Conservation (phyloP, 2,888 invertebrate species). For the Carcina quercana region DNA sequence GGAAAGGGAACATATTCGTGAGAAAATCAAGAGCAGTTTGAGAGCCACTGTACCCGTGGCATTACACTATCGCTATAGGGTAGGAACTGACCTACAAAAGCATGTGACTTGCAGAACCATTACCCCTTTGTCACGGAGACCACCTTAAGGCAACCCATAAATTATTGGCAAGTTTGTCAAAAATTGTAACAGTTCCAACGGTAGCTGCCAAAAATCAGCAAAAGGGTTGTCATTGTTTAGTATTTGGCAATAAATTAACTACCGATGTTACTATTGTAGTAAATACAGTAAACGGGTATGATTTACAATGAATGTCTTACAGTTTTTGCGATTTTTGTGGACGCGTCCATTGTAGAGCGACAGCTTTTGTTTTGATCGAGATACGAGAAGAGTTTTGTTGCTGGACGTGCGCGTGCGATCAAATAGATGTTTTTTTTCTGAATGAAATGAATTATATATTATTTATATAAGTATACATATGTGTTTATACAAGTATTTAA, state of each 20-base stretch:
- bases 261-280: conserved; percentile 3
- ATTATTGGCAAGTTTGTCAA: conserved; percentile 41
- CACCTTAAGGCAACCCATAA: conserved; percentile 60
- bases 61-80: conserved; percentile 38
- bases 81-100: conserved; percentile 63
- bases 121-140: conserved; percentile 40
- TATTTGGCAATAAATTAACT: conserved; percentile 24
- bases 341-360: too few species aligned
- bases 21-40: conserved; percentile 27
- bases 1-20: too few species aligned
- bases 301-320: conserved; percentile 5
- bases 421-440: too few species aligned
- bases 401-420: too few species aligned
- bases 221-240: conserved; percentile 27
- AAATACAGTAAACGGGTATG: conserved; percentile 4
- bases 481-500: too few species aligned
- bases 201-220: conserved; percentile 48
- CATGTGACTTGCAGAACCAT: conserved; percentile 59
- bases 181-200: conserved; percentile 54
- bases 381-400: too few species aligned
- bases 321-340: neutral
- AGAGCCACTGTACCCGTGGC: conserved; percentile 25
- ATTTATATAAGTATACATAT: too few species aligned
- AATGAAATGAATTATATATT: too few species aligned
- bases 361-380: too few species aligned